These are phyloP conservation scores for Macropis europaea DNA, from an alignment of 2,888 invertebrate genomes.

Conservation along the genomic window DNA sequence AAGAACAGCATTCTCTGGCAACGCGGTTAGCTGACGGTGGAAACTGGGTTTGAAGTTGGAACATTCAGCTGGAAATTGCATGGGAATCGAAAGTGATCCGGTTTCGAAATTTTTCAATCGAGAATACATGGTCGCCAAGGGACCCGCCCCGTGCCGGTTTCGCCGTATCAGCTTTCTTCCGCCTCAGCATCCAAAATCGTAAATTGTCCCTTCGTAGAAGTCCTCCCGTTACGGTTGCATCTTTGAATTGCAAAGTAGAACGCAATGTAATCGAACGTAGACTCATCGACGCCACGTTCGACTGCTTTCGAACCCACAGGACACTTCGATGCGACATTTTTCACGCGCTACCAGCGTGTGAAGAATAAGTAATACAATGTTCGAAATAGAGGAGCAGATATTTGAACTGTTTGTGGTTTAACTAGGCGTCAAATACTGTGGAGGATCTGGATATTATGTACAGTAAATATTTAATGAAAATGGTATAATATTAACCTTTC, in stretches of 20 bases:
- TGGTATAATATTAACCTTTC: no score
- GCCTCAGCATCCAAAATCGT: constrained; percentile 27
- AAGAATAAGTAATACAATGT: no score
- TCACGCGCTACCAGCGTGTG: no score
- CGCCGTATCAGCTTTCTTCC: not conserved
- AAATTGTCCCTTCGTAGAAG: constrained; percentile 18
- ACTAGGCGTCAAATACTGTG: no score
- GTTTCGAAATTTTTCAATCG: constrained; percentile 15
- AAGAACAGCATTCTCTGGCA: not conserved
- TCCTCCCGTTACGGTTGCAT: not conserved
- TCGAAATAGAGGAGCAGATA: no score
- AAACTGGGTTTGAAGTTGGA: not conserved
- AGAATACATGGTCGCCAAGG: not conserved
- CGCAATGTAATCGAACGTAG: constrained; percentile 11
- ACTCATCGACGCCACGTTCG: not conserved
- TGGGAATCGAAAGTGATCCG: not conserved
- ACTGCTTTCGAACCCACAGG: not conserved
- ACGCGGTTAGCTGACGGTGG: not conserved
- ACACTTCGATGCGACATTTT: no score
- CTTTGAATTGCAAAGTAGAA: constrained; percentile 39
- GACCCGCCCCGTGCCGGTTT: not conserved
- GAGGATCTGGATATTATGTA: no score
- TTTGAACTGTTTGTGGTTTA: no score
- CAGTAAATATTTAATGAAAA: no score
- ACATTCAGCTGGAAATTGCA: not conserved